Percentiles rank a stretch among this genome's conserved stretches.
phyloP scores from a whole-genome alignment of 2,888 invertebrate genomes.

The Mimachlamys varia region DNA sequence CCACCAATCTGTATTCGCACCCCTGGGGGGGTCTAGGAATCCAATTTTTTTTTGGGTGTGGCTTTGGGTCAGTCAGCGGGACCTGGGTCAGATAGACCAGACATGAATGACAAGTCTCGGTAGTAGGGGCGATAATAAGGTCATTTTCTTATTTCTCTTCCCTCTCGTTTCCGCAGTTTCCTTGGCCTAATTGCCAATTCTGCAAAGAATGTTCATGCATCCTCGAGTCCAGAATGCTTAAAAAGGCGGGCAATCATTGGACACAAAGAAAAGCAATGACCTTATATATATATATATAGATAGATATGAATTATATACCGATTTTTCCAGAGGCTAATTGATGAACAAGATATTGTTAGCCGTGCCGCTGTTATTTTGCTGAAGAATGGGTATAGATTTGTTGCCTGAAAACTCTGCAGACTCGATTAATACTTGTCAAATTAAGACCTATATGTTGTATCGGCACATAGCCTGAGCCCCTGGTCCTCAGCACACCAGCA shows the following conservation, averaged over 20 bases:
- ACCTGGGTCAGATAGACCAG: neutral
- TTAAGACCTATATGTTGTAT: neutral
- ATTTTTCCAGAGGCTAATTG: constrained; percentile 28
- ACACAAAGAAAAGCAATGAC: constrained; percentile 24
- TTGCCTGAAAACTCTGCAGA: neutral
- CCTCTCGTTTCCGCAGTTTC: constrained; percentile 10
- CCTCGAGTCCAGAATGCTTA: neutral
- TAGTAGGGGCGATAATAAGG: neutral
- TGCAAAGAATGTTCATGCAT: neutral
- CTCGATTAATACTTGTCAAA: constrained; percentile 33
- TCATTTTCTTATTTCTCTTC: neutral
- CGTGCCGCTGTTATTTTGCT: neutral
- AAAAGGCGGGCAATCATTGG: neutral
- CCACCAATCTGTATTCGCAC: neutral
- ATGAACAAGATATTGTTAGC: constrained; percentile 26
- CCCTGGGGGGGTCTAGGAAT: neutral
- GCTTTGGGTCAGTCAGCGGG: neutral
- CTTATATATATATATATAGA: constrained; percentile 19
- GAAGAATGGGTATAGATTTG: constrained; percentile 28
- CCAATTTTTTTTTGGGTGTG: constrained; percentile 15
- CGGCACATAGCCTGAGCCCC: neutral
- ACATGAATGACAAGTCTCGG: neutral
- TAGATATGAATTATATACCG: constrained; percentile 31
- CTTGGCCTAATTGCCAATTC: constrained; percentile 13
- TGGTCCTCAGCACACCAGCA: neutral